Percentiles rank a stretch among this genome's conserved stretches.
Evolutionary conservation across 2,888 invertebrate genomes (phyloP).

Genomic region (Deroplatys truncata): DNA sequence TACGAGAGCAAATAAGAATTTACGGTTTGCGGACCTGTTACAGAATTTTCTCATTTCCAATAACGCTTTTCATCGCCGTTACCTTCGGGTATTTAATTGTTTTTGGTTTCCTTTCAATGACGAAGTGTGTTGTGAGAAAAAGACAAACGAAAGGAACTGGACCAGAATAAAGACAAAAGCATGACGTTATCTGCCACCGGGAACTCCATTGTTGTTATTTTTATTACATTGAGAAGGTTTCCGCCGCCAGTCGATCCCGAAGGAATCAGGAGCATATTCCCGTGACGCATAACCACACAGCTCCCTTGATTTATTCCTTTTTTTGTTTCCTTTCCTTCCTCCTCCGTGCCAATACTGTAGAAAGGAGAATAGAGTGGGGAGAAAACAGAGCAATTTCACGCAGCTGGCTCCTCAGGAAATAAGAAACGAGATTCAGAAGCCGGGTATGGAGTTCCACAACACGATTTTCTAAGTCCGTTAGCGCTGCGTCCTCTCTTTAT

Average conservation of each 20-base stretch:
- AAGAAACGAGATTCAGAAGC: conserved; percentile 20
- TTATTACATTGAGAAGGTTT: conserved; percentile 1
- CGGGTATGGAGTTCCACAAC: background rate
- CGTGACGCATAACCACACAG: conserved; percentile 7
- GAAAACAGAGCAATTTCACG: conserved; percentile 29
- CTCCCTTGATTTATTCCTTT: conserved; percentile 4
- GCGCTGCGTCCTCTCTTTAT: background rate
- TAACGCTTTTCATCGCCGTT: background rate
- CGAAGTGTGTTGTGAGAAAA: background rate
- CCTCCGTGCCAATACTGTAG: background rate
- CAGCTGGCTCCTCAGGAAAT: conserved; percentile 22
- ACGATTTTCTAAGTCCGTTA: background rate
- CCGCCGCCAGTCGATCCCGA: background rate
- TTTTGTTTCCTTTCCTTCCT: background rate
- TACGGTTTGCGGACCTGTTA: background rate
- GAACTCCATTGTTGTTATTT: background rate
- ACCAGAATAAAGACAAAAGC: background rate
- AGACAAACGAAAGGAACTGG: background rate
- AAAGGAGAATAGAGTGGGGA: conserved; percentile 1
- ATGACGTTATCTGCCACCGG: background rate
- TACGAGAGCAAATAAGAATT: background rate
- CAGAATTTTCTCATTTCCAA: background rate
- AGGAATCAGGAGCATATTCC: background rate
- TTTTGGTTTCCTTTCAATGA: background rate
- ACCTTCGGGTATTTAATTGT: background rate